Conservation (phyloP, 2,888 invertebrate species). For the Scelioninae gen. 1 region DNA sequence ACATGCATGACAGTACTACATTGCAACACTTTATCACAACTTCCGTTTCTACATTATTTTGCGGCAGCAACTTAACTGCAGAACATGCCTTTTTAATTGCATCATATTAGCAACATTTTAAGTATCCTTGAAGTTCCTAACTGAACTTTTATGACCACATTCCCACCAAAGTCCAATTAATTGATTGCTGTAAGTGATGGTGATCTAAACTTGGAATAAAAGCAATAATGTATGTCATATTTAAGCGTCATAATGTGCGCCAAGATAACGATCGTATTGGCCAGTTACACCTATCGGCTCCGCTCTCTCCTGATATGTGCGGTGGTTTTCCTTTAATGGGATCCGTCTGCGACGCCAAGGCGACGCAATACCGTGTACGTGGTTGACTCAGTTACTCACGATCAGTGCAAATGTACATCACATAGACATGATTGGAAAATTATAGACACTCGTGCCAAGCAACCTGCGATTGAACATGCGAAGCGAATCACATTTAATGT, state of each 20-base stretch:
- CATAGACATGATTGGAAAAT: constrained; percentile 73
- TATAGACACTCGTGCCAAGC: constrained; percentile 63
- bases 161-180: constrained; percentile 14
- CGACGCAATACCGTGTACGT: constrained; percentile 49
- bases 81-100: too few species aligned
- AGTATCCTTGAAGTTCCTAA: too few species aligned
- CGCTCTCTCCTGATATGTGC: too few species aligned
- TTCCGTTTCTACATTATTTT: too few species aligned
- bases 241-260: constrained; percentile 29
- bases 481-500: constrained; percentile 28
- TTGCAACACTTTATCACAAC: too few species aligned
- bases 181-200: constrained; percentile 16
- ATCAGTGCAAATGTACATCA: constrained; percentile 36
- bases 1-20: too few species aligned
- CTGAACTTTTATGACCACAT: too few species aligned
- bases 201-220: constrained; percentile 18
- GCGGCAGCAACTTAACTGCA: too few species aligned
- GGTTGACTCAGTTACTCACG: constrained; percentile 72
- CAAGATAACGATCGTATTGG: constrained; percentile 68
- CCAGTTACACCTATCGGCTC: too few species aligned
- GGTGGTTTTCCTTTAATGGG: constrained; percentile 71
- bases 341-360: constrained; percentile 66
- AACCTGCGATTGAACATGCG: constrained; percentile 27
- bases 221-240: constrained; percentile 47
- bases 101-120: too few species aligned